Base-by-base conservation (phyloP, 2,113 vertebrate genomes). In the Tupaia tana region DNA sequence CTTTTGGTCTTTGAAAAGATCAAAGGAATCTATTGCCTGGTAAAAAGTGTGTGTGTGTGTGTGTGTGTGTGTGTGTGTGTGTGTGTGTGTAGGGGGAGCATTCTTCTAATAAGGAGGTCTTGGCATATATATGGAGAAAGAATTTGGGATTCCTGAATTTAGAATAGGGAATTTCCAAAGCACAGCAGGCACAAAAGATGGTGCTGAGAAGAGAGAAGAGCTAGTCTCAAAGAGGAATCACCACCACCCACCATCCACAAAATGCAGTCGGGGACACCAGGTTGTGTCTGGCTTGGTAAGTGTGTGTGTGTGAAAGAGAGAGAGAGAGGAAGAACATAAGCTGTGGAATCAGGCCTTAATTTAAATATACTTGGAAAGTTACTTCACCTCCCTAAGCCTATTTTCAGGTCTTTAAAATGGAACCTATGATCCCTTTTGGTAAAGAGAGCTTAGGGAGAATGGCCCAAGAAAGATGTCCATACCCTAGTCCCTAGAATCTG, bases 1-100 rank as follows among this genome's bases (percentile, higher is more conserved):
- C 92, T 95, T 94, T 93, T 89, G 81, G 54, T 96, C 96, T 86
- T 91, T 94, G 82, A 86, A 90, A 86, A 90, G 71, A 18, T 27
- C 63, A 91, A 95, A 93, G 64, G 87, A 89, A 83, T 85, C 93
- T 83, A 13, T 81, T 91, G 86, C 86, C 69, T 61, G 80, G 52
- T 89, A 75, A 66, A 22, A 74, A 27, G n/a, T 19, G 9, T n/a
- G 15, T 84, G 9, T 67, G 66, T 80, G 94, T 29, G n/a, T 54
- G 52, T 29, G 29, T 43, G 74, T 56, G 9, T 58, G 67, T 31
- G 64, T 19, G 61, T 58, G 25, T 29, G 56, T 27, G 54, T 91
- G 77, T n/a, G 34, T n/a, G 74, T 25, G 59, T 1, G 13, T 75
- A 19, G 16, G 81, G 58, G 31, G 18, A 25, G 19, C 14, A 1